Conservation (phyloP, 1,140 invertebrate genomes). For the Orius insidiosus region DNA sequence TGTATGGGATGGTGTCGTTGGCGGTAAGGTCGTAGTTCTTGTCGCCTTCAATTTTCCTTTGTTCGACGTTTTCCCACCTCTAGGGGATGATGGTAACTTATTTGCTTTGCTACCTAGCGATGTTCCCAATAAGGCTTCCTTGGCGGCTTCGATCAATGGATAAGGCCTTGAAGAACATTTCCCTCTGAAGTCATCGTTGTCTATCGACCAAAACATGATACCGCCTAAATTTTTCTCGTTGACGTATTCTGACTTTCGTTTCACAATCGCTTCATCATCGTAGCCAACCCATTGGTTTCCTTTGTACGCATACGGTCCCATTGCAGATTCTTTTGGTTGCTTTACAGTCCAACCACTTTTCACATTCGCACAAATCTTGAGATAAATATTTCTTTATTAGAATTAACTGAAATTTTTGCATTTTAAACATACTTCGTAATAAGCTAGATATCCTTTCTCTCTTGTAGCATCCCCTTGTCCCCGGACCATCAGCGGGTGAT, state of each 20-base stretch:
- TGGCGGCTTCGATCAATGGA: conserved; percentile 77
- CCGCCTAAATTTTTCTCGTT: conserved; percentile 71
- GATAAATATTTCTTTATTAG: conserved; percentile 5
- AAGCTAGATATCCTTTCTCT: conserved; percentile 83
- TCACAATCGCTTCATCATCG: conserved; percentile 73
- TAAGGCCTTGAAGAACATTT: conserved; percentile 67
- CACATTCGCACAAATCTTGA: conserved; percentile 70
- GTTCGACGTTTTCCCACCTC: conserved; percentile 16
- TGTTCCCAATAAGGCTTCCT: conserved; percentile 50
- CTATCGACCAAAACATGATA: conserved; percentile 87
- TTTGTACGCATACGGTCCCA: conserved; percentile 75
- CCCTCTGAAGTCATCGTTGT: conserved; percentile 87
- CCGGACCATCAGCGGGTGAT: conserved; percentile 71
- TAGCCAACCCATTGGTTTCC: conserved; percentile 91
- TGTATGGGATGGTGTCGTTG: conserved; percentile 31
- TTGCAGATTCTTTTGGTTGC: conserved; percentile 56
- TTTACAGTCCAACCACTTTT: conserved; percentile 57
- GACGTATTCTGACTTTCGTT: conserved; percentile 56
- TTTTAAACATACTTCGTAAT: conserved; percentile 56
- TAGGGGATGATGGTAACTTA: conserved; percentile 17
- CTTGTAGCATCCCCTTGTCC: conserved; percentile 75
- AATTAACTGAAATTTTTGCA: background rate
- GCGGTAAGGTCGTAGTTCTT: conserved; percentile 19
- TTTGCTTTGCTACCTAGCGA: conserved; percentile 21
- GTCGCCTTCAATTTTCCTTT: conserved; percentile 16